A percentile compares a stretch with the other conserved stretches of the same genome.
Conservation (phyloP, 2,113 vertebrate genomes). For the Cottus gobio region DNA sequence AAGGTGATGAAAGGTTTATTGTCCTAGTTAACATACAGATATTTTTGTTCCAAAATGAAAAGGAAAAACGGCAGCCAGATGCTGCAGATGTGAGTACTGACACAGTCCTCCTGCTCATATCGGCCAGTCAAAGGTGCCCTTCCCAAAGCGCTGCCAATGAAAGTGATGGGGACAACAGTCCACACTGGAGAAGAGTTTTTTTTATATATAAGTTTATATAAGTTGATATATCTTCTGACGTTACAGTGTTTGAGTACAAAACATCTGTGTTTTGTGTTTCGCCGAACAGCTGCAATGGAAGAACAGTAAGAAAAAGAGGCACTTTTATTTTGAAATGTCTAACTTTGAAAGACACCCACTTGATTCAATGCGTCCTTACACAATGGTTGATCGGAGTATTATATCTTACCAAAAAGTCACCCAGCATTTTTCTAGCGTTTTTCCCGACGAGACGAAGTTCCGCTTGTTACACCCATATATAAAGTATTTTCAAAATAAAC, state of each 20-base stretch:
- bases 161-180: background rate
- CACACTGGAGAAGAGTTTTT: background rate
- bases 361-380: too few relatives aligned
- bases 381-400: too few relatives aligned
- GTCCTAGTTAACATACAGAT: background rate
- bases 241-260: too few relatives aligned
- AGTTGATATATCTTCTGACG: background rate
- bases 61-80: background rate
- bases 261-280: background rate
- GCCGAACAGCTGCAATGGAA: background rate
- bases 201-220: too few relatives aligned
- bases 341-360: background rate
- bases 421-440: too few relatives aligned
- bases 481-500: too few relatives aligned
- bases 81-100: background rate
- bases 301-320: background rate
- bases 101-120: background rate
- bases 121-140: background rate
- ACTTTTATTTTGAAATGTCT: background rate
- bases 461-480: too few relatives aligned
- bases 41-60: background rate
- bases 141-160: background rate
- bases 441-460: too few relatives aligned
- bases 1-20: background rate
- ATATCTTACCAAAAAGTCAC: too few relatives aligned